A percentile compares a stretch with the other conserved stretches of the same genome.
phyloP scores from a whole-genome alignment of 2,888 invertebrate genomes.

The Xestia xanthographa region DNA sequence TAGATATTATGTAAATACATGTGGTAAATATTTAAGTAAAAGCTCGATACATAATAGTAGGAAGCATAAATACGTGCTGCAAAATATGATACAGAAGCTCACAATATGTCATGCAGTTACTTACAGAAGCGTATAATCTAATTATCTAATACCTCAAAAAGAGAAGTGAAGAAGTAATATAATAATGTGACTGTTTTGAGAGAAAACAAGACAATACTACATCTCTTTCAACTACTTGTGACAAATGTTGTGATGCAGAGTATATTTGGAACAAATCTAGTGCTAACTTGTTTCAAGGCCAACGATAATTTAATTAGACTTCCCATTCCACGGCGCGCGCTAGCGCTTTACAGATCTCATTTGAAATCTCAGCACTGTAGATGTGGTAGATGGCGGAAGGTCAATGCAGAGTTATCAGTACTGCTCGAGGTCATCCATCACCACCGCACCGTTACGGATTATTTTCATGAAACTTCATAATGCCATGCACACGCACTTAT shows the following conservation, averaged over 20 bases:
- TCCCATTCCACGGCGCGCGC: not conserved
- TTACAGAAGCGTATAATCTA: slow-evolving; percentile 2
- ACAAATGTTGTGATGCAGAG: not conserved
- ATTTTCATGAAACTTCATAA: not conserved
- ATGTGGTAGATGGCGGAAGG: not conserved
- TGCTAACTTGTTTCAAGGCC: not conserved
- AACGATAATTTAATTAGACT: not conserved
- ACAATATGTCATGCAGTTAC: slow-evolving; percentile 1
- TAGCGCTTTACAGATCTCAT: not conserved
- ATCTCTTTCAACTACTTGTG: not conserved
- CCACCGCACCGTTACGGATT: not conserved
- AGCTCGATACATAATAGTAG: not conserved
- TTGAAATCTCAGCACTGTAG: not conserved
- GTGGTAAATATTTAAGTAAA: slow-evolving; percentile 12
- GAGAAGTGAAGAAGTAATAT: not conserved
- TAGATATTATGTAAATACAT: slow-evolving; percentile 9
- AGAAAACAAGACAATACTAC: not conserved
- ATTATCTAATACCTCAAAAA: not conserved
- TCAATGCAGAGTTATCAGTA: not conserved
- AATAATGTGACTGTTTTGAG: not conserved
- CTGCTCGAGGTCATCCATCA: not conserved
- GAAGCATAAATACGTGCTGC: slow-evolving; percentile 5
- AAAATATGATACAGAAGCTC: slow-evolving; percentile 18
- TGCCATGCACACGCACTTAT: not conserved
- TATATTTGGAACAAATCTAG: too few relatives aligned